Evolutionary conservation across 2,888 invertebrate genomes (phyloP), one percentile per base, ranked within the genome.

Genomic region (Dermolepida albohirtum): DNA sequence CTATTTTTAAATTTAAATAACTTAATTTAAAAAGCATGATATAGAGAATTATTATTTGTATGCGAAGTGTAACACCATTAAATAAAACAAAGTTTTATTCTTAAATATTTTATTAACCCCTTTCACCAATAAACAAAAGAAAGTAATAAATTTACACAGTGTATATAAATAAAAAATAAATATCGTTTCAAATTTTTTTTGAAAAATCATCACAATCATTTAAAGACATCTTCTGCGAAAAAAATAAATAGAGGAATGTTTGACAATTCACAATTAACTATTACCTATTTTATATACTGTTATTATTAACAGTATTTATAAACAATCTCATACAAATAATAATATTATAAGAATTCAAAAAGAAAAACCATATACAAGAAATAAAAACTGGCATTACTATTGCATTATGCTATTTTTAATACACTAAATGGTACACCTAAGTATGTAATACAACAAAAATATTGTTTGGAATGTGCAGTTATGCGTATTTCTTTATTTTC

Each of bases 151-250:
- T 69, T 70, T 68, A 70, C 63, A 71, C 69, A 69, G 66, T 71
- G 66, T 70, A 73, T 72, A 73, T 73, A 71, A 72, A 72, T 72
- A 73, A 73, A 70, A 73, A 73, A 64, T 68, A 68, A 55, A 63
- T 68, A 68, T 63, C 63, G 54, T 63, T 68, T 64, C 22, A 50
- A 44, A 54, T 68, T 67, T 64, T n/a, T n/a, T 64, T 63, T 55
- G 34, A 51, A 62, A 12, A 39, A 68, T 34, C 14, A 63, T 64
- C 52, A 62, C 62, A 62, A 62, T 44, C 54, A 34, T 68, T 54
- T 40, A 47, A 64, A 68, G n/a, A 64, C 52, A 27, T 41, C 39
- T 27, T 67, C 44, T 47, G 47, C 40, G 55, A n/a, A n/a, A 63
- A 55, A 55, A 63, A 64, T 64, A 64, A 64, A 54, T 64, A 63